Evolutionary conservation across 2,797 vertebrate genomes (phyloP), one percentile per base, ranked within the genome.

Genomic region (Dermochelys coriacea): DNA sequence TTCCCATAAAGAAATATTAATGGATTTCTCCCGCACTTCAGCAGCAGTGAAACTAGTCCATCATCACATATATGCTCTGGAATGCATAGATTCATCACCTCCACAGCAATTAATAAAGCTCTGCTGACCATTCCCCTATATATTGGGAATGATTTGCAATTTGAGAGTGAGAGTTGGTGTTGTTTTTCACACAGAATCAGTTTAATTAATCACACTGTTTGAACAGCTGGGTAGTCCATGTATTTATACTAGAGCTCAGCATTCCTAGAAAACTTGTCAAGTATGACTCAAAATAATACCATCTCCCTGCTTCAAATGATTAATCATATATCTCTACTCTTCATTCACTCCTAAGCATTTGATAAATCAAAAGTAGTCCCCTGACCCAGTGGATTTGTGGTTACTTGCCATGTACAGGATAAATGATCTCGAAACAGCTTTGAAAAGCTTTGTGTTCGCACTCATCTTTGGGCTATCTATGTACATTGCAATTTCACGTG

Each of bases 141-240:
- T 97, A 96, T 97, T 96, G 96, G 96, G 97, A 94, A 97, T 97
- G 95, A 98, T 98, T 98, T 98, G 98, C 98, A 98, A 98, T 97
- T 98, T 97, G 98, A 98, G 98, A 98, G 97, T 54, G 94, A 97
- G 97, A 97, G 94, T 88, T 87, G 96, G 97, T 96, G 98, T 99
- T 99, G 98, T 99, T 99, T 99, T 99, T 99, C 99, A 99, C 99
- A 98, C 98, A 99, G 99, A 99, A 99, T 99, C 99, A 98, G 99
- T 99, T 99, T 99, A 99, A 99, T 99, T 99, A 99, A 99, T 99
- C 99, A 99, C 98, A 97, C 96, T 99, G 99, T 99, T 99, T 99
- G 98, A 99, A 99, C 99, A 99, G 99, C 99, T 99, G 99, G 98
- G 97, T 98, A 98, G 95, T 78, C 98, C 98, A 97, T 94, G 94